Evolutionary conservation across 2,797 vertebrate genomes (phyloP), one percentile per base, ranked within the genome.

Genomic region (Etheostoma perlongum): DNA sequence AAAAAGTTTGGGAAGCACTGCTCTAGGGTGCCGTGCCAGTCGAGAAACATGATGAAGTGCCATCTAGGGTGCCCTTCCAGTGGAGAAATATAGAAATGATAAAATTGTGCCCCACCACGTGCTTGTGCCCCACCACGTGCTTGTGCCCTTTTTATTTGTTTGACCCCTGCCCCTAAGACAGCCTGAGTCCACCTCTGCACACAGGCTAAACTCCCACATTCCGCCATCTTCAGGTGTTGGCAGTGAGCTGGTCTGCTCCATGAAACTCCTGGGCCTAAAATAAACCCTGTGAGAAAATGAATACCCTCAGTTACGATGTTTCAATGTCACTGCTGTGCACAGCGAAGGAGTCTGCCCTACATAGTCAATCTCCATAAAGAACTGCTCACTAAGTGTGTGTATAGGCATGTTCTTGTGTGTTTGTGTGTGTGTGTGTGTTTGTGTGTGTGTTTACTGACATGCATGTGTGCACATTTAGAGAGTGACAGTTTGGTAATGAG

Each of bases 341-440:
- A 60, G 73, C 60, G 61, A 76, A 76, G 71, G 77, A 87, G 80
- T 79, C 71, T 85, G 87, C 78, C 89, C 88, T 89, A 89, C 72
- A 85, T 85, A 87, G 78, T 88, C 81, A 88, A 70, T 87, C 84
- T 88, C 79, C 81, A 83, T 87, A 81, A 83, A 89, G 81, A 82
- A 68, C 72, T 74, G 82, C 74, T 85, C 51, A 23, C 61, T 23
- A 33, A 75, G 47, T 69, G 62, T 84, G 82, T 62, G 59, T 52
- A n/a, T 9, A 49, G 52, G 70, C 46, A 49, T 47, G 67, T 71
- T 64, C 15, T 15, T 40, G 48, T 21, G 36, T 33, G 48, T 36
- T 5, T 47, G 25, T 52, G 40, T 52, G 53, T 36, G 53, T 58
- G 2, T 23, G 48, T 51, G 25, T 36, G 16, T 47, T 33, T 15